A percentile compares a stretch with the other conserved stretches of the same genome.
These are phyloP conservation scores for Graphium colonna DNA, from an alignment of 2,888 invertebrate genomes.

Conservation along the genomic window DNA sequence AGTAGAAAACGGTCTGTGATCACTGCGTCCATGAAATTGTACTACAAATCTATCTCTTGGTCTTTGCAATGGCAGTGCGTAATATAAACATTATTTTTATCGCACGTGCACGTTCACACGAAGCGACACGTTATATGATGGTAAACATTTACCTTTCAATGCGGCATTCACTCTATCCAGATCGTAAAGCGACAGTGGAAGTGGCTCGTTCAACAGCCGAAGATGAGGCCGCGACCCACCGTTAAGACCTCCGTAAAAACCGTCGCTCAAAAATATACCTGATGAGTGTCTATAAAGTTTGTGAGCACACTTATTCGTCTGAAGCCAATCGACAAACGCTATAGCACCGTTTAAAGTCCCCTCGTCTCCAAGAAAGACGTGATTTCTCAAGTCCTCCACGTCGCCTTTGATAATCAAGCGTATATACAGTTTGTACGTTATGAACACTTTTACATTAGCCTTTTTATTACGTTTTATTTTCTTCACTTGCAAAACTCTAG, in stretches of 20 bases:
- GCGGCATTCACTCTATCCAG: slow-evolving; percentile 76
- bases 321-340: slow-evolving; percentile 70
- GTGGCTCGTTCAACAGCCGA: no score
- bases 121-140: slow-evolving; percentile 52
- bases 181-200: slow-evolving; percentile 73
- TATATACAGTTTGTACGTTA: no score
- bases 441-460: no score
- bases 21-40: no score
- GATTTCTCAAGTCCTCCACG: no score
- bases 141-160: slow-evolving; percentile 76
- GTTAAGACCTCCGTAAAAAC: no score
- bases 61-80: slow-evolving; percentile 40
- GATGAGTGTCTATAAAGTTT: slow-evolving; percentile 72
- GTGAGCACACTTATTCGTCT: slow-evolving; percentile 71
- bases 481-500: no score
- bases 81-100: slow-evolving; percentile 45
- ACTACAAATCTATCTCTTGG: no score
- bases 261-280: slow-evolving; percentile 74
- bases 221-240: slow-evolving; percentile 55
- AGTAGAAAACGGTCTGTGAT: no score
- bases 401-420: no score
- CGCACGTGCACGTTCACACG: slow-evolving; percentile 46
- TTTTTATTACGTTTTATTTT: no score
- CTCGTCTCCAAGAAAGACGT: slow-evolving; percentile 65
- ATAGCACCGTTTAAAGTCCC: no score